phyloP scores from a whole-genome alignment of 92 coral and sea anemone species.

The Isaurus tuberculatus region DNA sequence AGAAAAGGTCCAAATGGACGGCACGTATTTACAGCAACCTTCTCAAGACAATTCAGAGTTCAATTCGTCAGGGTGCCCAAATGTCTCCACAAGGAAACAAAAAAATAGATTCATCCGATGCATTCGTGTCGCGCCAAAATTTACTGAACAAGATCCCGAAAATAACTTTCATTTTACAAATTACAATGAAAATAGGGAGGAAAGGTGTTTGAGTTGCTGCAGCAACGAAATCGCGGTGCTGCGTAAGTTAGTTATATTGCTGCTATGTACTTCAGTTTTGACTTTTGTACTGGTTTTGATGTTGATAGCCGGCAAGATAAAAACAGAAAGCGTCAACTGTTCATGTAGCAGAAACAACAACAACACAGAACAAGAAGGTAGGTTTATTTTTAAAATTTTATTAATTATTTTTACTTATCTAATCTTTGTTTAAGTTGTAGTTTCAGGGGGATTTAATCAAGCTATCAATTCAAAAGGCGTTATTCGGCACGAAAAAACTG shows the following conservation, averaged over 20 bases:
- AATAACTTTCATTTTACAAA: neutral
- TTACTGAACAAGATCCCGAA: neutral
- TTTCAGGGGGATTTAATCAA: too few species aligned
- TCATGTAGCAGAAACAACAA: conserved; percentile 5
- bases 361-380: conserved; percentile 23
- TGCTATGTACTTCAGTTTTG: conserved; percentile 11
- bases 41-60: neutral
- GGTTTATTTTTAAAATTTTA: neutral
- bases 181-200: neutral
- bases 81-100: conserved; percentile 10
- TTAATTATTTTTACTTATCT: neutral
- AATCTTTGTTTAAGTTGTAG: too few species aligned
- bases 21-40: neutral
- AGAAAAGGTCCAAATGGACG: neutral
- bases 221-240: conserved; percentile 7
- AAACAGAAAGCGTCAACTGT: conserved; percentile 3
- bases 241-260: conserved; percentile 20
- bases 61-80: neutral
- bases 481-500: too few species aligned
- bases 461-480: too few species aligned
- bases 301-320: conserved; percentile 20
- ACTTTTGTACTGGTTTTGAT: conserved; percentile 19
- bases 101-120: conserved; percentile 12
- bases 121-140: conserved; percentile 27
- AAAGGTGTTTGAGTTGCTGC: conserved; percentile 11